Evolutionary conservation across 2,888 invertebrate genomes (phyloP).

Genomic region (Andrena praecox): DNA sequence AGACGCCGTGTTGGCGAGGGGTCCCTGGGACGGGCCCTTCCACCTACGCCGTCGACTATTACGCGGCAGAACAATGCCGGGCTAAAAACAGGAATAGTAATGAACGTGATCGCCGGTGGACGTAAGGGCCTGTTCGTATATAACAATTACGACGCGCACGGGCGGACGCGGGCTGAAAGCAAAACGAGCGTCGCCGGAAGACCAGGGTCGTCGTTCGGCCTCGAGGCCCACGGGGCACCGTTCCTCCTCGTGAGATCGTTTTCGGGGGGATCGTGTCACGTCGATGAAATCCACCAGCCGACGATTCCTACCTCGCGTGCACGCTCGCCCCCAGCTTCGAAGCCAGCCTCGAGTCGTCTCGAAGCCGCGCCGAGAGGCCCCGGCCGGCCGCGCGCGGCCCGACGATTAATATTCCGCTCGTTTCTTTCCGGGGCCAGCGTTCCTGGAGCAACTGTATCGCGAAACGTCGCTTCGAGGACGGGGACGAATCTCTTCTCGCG

Average conservation of each 20-base stretch:
- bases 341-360: no score
- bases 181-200: conserved; percentile 66
- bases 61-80: conserved; percentile 54
- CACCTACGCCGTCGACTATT: conserved; percentile 57
- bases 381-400: conserved; percentile 3
- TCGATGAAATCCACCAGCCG: conserved; percentile 6
- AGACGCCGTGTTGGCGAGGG: conserved; percentile 5
- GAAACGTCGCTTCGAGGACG: conserved; percentile 47
- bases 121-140: conserved; percentile 56
- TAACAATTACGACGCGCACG: conserved; percentile 57
- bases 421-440: conserved; percentile 50
- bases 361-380: not conserved
- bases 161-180: conserved; percentile 57
- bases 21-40: conserved; percentile 40
- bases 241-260: conserved; percentile 22
- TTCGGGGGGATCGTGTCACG: conserved; percentile 6
- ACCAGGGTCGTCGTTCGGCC: conserved; percentile 68
- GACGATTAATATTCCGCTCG: conserved; percentile 61
- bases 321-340: not conserved
- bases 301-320: not conserved
- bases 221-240: conserved; percentile 39
- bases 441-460: conserved; percentile 59
- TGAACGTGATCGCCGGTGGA: conserved; percentile 59
- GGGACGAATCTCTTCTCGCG: conserved; percentile 48
- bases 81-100: conserved; percentile 65